Evolutionary conservation across 2,797 vertebrate species (phyloP), one percentile per base, ranked within the genome.

Genomic region (Myotis findleyi): DNA sequence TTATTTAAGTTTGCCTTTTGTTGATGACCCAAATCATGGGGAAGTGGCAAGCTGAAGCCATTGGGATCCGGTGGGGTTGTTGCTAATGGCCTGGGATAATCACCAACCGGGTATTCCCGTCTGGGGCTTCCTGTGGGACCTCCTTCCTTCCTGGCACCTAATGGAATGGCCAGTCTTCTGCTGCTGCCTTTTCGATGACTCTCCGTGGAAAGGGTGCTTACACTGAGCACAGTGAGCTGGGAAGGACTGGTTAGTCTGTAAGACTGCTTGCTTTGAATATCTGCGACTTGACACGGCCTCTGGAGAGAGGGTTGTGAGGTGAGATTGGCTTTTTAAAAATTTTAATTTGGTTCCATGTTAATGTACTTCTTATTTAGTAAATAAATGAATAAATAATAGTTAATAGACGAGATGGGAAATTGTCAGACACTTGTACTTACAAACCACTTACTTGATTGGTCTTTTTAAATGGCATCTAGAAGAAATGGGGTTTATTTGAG

Each of bases 1-100:
- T 88, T 68, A 68, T 57, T 87, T 68, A 51, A 88, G 12, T 38
- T 75, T 89, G 68, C 23, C 16, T 81, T 92, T 88, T 83, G 75
- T 84, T 72, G 82, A 51, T 89, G 55, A 62, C 81, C 21, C 79
- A 53, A 89, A 41, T 55, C 66, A 57, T 68, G 75, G 41, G 79
- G 69, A 47, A 75, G 4, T 33, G 62, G 33, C 21, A 18, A 84
- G n/a, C 41, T 66, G n/a, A 89, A 25, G 53, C 75, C 11, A 7
- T 76, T 77, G 80, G 69, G 86, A 85, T 81, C 73, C 66, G 8
- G 20, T 51, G 71, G 30, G 87, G 33, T 85, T 90, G 33, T 77
- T 87, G 82, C 30, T 49, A 49, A 64, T 93, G 91, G 25, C 27
- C 11, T 55, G 14, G n/a, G 71, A 44, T 49, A 8, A 7, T 17